These are phyloP conservation scores for Trissolcus japonicus DNA, from an alignment of 2,888 invertebrate species.

Conservation along the genomic window DNA sequence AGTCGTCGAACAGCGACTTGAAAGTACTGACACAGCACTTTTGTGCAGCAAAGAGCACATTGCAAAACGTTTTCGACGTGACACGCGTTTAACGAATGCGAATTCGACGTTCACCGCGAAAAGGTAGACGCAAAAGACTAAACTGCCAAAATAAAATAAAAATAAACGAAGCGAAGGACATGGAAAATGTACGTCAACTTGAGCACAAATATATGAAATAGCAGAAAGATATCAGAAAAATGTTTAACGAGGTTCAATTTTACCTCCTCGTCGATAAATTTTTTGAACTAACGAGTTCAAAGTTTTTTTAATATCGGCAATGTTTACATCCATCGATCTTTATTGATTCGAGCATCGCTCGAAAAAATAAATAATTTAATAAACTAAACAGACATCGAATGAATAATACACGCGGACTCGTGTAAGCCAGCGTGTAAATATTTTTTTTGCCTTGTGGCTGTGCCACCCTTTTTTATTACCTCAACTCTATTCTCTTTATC, in stretches of 20 bases:
- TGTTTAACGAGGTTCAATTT: background rate
- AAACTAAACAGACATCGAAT: conserved; percentile 7
- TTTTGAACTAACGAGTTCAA: too few relatives aligned
- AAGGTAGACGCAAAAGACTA: conserved; percentile 20
- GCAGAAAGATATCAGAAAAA: background rate
- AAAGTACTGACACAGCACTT: conserved; percentile 51
- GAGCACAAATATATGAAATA: background rate
- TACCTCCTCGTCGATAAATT: too few relatives aligned
- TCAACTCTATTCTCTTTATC: conserved; percentile 65
- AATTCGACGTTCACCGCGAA: conserved; percentile 34
- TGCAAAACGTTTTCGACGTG: conserved; percentile 50
- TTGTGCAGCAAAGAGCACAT: conserved; percentile 50
- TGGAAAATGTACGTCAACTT: conserved; percentile 5
- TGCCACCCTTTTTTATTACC: conserved; percentile 53
- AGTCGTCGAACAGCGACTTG: conserved; percentile 47
- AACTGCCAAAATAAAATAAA: conserved; percentile 39
- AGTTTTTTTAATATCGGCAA: too few relatives aligned
- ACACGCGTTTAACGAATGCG: conserved; percentile 52
- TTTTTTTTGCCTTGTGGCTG: conserved; percentile 33
- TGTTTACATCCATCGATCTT: too few relatives aligned
- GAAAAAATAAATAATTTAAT: conserved; percentile 24
- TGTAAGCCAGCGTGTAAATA: conserved; percentile 24
- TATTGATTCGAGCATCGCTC: background rate
- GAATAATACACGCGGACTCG: conserved; percentile 11
- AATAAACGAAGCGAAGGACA: conserved; percentile 6